These are phyloP conservation scores for Diaphora mendica DNA, from an alignment of 2,888 invertebrate species.

Conservation along the genomic window DNA sequence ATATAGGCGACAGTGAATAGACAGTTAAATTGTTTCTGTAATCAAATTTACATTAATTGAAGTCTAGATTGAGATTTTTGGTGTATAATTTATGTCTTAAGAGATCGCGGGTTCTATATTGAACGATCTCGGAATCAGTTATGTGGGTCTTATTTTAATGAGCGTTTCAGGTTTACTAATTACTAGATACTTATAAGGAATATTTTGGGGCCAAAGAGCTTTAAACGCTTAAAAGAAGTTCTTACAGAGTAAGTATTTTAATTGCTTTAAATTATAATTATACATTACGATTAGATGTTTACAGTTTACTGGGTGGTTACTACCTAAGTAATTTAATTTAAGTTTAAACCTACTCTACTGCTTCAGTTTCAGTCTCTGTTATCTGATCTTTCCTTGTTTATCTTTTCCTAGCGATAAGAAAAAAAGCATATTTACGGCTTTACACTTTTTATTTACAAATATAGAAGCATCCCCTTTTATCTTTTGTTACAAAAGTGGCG, in stretches of 20 bases:
- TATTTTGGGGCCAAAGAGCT: background rate
- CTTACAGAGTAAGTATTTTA: background rate
- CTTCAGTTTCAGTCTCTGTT: conserved; percentile 6
- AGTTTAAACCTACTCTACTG: background rate
- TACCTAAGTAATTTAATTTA: background rate
- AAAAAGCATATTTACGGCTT: conserved; percentile 20
- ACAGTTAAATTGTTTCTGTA: background rate
- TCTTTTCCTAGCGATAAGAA: background rate
- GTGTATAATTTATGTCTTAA: no score
- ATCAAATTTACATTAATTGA: conserved; percentile 15
- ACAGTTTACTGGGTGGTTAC: background rate
- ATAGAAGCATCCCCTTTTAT: conserved; percentile 22
- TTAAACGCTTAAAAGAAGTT: background rate
- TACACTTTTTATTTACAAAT: conserved; percentile 17
- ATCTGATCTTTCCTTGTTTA: conserved; percentile 11
- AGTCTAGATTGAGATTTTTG: background rate
- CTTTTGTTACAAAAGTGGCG: conserved; percentile 34
- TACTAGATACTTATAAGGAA: conserved; percentile 6
- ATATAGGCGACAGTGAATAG: background rate
- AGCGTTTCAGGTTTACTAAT: no score
- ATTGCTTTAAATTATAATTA: background rate
- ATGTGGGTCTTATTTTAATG: no score
- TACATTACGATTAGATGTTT: background rate
- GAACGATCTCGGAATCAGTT: no score
- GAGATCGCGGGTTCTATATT: no score